Evolutionary conservation across 1,140 invertebrate species (phyloP), one percentile per base, ranked within the genome.

Genomic region (Akabosia matsudoensis): DNA sequence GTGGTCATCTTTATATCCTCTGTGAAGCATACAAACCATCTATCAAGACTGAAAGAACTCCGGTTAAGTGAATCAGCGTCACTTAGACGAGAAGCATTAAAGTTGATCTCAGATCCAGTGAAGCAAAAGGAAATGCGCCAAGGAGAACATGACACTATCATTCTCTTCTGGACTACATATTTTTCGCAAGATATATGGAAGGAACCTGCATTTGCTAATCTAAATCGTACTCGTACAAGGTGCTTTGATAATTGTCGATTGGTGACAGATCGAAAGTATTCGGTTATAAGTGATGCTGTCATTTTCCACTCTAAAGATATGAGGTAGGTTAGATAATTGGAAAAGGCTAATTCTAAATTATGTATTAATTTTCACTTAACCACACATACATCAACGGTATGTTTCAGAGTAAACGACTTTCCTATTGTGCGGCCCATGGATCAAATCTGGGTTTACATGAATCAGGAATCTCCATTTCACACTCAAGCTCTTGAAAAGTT

Each of bases 371-470:
- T 45, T 45, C 18, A 45, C 37, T 45, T 45, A 45, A n/a, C n/a
- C n/a, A n/a, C n/a, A n/a, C n/a, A n/a, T n/a, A n/a, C n/a, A n/a
- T n/a, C n/a, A n/a, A n/a, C n/a, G n/a, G n/a, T n/a, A n/a, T 18
- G 7, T 45, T 56, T 56, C n/a, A 56, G 54, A 22, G 3, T 13
- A 26, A 33, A 61, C 24, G 82, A 83, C 37, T 31, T 85, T 33
- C 88, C 88, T 4, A 51, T 75, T 26, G n/a, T 71, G 0, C 82
- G 87, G 45, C 82, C 81, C 13, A 70, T 79, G 0, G 79, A 84
- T 64, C 88, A 88, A 75, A 84, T 85, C 73, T 88, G 86, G 80
- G 85, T 88, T 52, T 88, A 84, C 75, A 84, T 87, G 30, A 85
- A 85, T 31, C 84, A 85, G 76, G 88, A 89, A 82, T 86, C 88